Evolutionary conservation across 2,888 invertebrate genomes (phyloP).

Genomic region (Panzeria rudis): DNA sequence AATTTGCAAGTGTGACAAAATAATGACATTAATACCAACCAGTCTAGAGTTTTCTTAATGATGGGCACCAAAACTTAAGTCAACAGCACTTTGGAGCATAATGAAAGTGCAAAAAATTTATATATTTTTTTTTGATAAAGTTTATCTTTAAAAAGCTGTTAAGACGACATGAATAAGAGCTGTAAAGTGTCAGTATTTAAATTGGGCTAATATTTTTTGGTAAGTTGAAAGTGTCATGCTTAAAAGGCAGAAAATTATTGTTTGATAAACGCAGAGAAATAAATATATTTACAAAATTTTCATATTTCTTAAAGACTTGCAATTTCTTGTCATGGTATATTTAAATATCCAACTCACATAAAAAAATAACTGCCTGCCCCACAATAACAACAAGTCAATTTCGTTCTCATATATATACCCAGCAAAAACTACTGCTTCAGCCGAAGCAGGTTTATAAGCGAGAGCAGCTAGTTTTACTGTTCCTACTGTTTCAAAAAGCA

Average conservation of each 20-base stretch:
- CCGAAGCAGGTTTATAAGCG: no score
- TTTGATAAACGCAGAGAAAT: background rate
- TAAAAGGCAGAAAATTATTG: background rate
- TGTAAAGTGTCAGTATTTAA: constrained; percentile 45
- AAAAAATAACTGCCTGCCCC: no score
- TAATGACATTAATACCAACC: constrained; percentile 66
- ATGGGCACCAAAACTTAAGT: constrained; percentile 46
- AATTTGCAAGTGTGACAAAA: constrained; percentile 65
- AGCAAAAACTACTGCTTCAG: no score
- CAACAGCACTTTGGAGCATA: constrained; percentile 17
- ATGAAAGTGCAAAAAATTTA: constrained; percentile 16
- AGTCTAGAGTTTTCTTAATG: constrained; percentile 62
- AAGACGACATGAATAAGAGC: constrained; percentile 11
- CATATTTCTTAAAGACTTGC: background rate
- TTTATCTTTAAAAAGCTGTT: background rate
- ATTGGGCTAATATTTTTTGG: constrained; percentile 26
- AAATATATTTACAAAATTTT: background rate
- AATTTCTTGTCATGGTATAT: no score
- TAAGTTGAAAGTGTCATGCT: constrained; percentile 7
- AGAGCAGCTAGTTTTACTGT: no score
- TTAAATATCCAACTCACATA: no score
- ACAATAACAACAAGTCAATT: no score
- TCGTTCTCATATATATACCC: no score
- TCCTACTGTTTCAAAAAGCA: no score
- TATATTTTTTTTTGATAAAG: constrained; percentile 1